A percentile compares a stretch with the other conserved stretches of the same genome.
These are phyloP conservation scores for Monoplex corrugatus DNA, from an alignment of 2,888 invertebrate genomes.

Conservation along the genomic window DNA sequence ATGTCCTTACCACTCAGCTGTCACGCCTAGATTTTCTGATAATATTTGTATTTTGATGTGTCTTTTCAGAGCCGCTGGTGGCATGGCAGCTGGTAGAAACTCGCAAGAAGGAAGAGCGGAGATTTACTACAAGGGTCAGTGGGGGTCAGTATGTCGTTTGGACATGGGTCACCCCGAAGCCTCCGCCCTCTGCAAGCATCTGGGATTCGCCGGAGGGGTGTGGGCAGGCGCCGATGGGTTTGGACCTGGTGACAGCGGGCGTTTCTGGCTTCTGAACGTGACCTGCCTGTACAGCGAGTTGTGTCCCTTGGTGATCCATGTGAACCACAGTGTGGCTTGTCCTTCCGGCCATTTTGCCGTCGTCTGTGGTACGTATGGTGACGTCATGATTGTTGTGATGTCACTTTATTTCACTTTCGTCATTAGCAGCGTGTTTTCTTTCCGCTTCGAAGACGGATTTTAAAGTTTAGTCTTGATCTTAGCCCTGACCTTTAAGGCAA, in stretches of 20 bases:
- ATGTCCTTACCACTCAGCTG: too few species aligned
- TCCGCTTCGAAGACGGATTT: too few species aligned
- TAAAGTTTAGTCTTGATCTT: too few species aligned
- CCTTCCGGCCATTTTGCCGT: conserved; percentile 68
- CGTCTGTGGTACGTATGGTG: conserved; percentile 70
- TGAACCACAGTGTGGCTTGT: conserved; percentile 54
- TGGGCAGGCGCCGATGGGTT: conserved; percentile 69
- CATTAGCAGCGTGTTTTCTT: too few species aligned
- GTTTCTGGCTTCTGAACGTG: conserved; percentile 69
- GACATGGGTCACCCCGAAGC: conserved; percentile 71
- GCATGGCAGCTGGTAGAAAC: conserved; percentile 69
- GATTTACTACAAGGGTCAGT: conserved; percentile 71
- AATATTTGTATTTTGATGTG: too few species aligned
- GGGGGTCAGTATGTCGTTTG: conserved; percentile 73
- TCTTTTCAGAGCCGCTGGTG: conserved; percentile 70
- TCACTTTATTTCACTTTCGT: too few species aligned
- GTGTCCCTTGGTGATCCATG: conserved; percentile 62
- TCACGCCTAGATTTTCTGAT: too few species aligned
- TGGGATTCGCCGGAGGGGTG: conserved; percentile 71
- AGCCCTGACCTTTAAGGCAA: too few species aligned
- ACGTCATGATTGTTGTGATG: too few species aligned
- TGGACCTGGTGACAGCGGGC: conserved; percentile 66
- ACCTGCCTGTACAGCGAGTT: conserved; percentile 67
- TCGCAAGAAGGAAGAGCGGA: conserved; percentile 74
- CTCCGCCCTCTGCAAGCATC: conserved; percentile 71